These are phyloP conservation scores for Psilopogon haemacephalus DNA, from an alignment of 2,113 vertebrate genomes.

Conservation along the genomic window DNA sequence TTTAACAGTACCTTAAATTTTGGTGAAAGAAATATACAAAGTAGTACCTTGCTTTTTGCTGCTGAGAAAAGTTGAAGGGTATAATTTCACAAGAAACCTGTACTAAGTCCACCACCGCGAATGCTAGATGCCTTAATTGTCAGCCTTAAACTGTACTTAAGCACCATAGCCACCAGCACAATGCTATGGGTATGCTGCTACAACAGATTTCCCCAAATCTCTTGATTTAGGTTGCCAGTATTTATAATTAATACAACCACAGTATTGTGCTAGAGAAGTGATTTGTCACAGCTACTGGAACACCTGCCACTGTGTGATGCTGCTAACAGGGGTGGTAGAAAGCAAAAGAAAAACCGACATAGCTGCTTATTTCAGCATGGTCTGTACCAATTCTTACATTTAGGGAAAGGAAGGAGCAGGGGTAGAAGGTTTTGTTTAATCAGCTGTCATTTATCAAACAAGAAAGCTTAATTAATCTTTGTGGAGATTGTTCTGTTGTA, in stretches of 20 bases:
- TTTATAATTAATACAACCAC: slow-evolving; percentile 25
- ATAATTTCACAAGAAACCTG: background rate
- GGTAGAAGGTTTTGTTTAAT: slow-evolving; percentile 2
- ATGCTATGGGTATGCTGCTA: background rate
- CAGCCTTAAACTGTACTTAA: slow-evolving; percentile 1
- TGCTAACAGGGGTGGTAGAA: background rate
- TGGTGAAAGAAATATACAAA: slow-evolving; percentile 39
- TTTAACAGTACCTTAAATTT: slow-evolving; percentile 39
- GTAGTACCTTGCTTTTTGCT: slow-evolving; percentile 31
- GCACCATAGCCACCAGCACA: slow-evolving; percentile 3
- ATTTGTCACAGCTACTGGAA: slow-evolving; percentile 15
- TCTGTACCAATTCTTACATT: fast-evolving
- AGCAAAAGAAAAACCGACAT: background rate
- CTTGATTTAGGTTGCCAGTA: slow-evolving; percentile 11
- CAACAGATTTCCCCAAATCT: background rate
- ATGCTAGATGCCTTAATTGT: background rate
- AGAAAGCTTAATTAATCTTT: background rate
- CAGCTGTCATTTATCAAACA: slow-evolving; percentile 20
- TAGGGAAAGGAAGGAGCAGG: background rate
- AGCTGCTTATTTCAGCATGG: background rate
- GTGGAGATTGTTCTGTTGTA: background rate
- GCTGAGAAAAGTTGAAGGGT: slow-evolving; percentile 7
- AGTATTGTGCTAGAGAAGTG: slow-evolving; percentile 16
- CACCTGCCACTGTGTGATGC: background rate
- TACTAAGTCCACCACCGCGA: background rate